Base-by-base conservation (phyloP, 2,113 vertebrate species). In the Siphamia tubifer region DNA sequence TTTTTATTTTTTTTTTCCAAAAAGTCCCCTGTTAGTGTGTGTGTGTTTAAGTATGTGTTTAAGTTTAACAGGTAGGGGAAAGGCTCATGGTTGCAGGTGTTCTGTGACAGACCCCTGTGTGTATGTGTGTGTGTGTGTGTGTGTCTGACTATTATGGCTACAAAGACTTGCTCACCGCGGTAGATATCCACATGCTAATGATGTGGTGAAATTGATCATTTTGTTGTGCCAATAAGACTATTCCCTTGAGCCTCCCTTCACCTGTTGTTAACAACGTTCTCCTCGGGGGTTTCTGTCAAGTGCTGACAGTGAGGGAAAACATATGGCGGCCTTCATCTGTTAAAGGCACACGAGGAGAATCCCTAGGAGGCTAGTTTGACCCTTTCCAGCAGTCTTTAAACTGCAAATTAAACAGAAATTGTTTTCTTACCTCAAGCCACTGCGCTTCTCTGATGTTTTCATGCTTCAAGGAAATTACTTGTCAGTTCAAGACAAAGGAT, bases 181-280 rank as follows among this genome's bases (percentile, higher is more conserved):
- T 60, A 13, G 36, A 44, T 13, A 66, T 25, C 39, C 6, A 60
- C 13, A 36, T 68, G 28, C 12, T 75, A 63, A 75, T 78, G 53
- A 77, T 68, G 47, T 2, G 12, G 63, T 79, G 72, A 73, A 70
- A 77, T 61, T 72, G 72, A 77, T 81, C 28, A 70, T 66, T 76
- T 51, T 74, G 64, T 63, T 77, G 52, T 63, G 63, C 61, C 82
- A 84, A 68, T 81, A 68, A 70, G 19, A 16, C 55, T 28, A 7
- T 43, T 80, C 84, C 76, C 62, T 7, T 11, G 58, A 52, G 82
- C 28, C 57, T 75, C 54, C 44, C 77, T 72, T 87, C 80, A 88
- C 89, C 80, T 90, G 81, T 87, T 88, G 81, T 78, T 85, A 78
- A 75, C 62, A 56, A 42, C 11, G 8, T 77, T 80, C 78, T 81